phyloP scores from a whole-genome alignment of 2,888 invertebrate genomes.

The Heliconius sara region DNA sequence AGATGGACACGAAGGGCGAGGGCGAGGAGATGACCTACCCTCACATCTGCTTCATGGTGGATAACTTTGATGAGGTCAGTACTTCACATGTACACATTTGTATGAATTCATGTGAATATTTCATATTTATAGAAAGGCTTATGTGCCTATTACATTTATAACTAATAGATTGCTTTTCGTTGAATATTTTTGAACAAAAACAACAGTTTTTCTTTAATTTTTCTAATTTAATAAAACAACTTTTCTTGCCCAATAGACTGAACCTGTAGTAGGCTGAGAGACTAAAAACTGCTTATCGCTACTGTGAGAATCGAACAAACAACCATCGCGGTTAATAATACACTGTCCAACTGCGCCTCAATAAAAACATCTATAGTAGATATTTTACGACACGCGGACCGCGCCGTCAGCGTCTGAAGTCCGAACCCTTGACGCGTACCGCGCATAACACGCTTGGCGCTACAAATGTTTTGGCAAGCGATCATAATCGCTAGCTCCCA shows the following conservation, averaged over 20 bases:
- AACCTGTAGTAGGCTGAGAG: background rate
- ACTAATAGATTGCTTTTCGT: too few species aligned
- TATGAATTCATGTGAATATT: too few species aligned
- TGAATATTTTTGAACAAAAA: background rate
- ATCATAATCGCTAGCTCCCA: background rate
- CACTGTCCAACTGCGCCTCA: background rate
- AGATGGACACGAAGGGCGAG: constrained; percentile 99
- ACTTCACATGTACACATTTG: background rate
- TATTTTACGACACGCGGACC: constrained; percentile 4
- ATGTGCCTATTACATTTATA: background rate
- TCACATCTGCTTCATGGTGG: constrained; percentile 99
- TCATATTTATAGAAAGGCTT: background rate
- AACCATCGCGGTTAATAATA: background rate
- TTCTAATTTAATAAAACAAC: background rate
- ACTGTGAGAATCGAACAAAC: background rate
- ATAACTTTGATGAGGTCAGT: constrained; percentile 97
- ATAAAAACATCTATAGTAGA: constrained; percentile 15
- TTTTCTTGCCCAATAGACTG: background rate
- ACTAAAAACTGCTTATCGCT: background rate
- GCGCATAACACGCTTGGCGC: background rate
- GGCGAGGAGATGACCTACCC: constrained; percentile 99
- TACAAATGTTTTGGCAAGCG: constrained; percentile 32
- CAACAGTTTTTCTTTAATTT: background rate
- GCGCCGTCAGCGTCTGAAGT: background rate
- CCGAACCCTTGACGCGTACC: too few species aligned